Conservation (phyloP, 2,113 vertebrate genomes). For the Scatophagus argus region DNA sequence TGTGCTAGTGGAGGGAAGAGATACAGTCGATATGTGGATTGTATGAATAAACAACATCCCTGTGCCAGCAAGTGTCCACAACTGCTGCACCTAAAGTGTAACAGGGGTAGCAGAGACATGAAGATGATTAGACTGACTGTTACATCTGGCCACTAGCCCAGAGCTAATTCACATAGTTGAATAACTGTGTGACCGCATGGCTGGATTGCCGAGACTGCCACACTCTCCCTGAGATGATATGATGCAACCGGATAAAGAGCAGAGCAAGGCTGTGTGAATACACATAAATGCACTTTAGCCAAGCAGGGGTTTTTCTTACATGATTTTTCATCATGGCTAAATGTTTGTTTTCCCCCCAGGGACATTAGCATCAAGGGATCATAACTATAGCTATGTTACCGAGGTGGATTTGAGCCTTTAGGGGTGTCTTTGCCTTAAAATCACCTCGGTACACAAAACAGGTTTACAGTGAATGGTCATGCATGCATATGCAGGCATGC, state of each 20-base stretch:
- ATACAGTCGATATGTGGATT: conserved; percentile 32
- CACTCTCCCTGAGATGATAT: conserved; percentile 71
- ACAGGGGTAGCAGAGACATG: conserved; percentile 47
- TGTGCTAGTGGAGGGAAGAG: conserved; percentile 10
- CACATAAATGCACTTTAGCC: conserved; percentile 71
- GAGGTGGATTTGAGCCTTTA: conserved; percentile 55
- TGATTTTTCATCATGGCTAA: conserved; percentile 73
- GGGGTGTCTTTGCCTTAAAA: conserved; percentile 62
- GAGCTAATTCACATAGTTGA: conserved; percentile 69
- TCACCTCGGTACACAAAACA: conserved; percentile 39
- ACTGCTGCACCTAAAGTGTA: conserved; percentile 25
- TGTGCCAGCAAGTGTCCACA: conserved; percentile 47
- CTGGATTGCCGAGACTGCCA: conserved; percentile 60
- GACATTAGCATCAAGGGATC: conserved; percentile 53
- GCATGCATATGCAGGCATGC: conserved; percentile 19
- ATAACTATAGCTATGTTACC: conserved; percentile 49
- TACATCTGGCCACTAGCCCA: conserved; percentile 71
- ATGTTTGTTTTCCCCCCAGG: conserved; percentile 69
- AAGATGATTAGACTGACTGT: conserved; percentile 65
- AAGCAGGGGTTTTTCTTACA: conserved; percentile 63
- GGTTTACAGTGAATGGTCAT: conserved; percentile 41
- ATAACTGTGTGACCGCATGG: conserved; percentile 67
- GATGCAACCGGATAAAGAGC: conserved; percentile 77
- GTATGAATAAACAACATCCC: conserved; percentile 30
- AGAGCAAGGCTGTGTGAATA: conserved; percentile 63